Base-by-base conservation (phyloP, 2,797 vertebrate species). In the Danio aesculapii region DNA sequence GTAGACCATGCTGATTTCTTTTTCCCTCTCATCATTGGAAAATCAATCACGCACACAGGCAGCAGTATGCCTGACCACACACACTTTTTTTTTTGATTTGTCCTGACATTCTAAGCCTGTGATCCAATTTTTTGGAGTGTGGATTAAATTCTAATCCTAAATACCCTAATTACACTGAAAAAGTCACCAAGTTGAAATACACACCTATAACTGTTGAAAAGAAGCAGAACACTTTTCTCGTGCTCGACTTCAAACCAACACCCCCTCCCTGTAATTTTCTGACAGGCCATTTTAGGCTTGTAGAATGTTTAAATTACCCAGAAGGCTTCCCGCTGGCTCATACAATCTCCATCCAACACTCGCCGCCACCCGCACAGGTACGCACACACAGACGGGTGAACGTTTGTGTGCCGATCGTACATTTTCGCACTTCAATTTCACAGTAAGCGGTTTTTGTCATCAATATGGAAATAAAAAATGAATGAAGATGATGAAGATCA, bases 121-220 rank as follows among this genome's bases (percentile, higher is more conserved):
- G 3, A 55, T 70, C 55, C 52, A 21, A 46, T 30, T 30, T 47
- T 47, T 46, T 14, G 12, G 55, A 73, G 55, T 16, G 55, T 58
- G 92, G 91, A 93, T 93, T 92, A 90, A 93, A 92, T 89, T 91
- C 86, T 92, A 92, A 93, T 93, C 92, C 92, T 90, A 92, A 93
- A 89, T 91, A 88, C 88, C 83, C 71, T 87, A 89, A 91, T 92
- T 92, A 91, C 87, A 82, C 85, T 77, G 86, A 68, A 74, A 81
- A 85, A 84, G 84, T 84, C 58, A 69, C 79, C 83, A 86, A 84
- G 83, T 88, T 81, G 86, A 75, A 89, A 91, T 89, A 91, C 90
- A 89, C 91, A 89, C 88, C 84, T 9, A 19, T 59, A 79, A 61
- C 13, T 52, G 67, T 44, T 71, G 67, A 62, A 53, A 62, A 43